These are phyloP conservation scores for Philonicus albiceps DNA, from an alignment of 2,888 invertebrate genomes.

Conservation along the genomic window DNA sequence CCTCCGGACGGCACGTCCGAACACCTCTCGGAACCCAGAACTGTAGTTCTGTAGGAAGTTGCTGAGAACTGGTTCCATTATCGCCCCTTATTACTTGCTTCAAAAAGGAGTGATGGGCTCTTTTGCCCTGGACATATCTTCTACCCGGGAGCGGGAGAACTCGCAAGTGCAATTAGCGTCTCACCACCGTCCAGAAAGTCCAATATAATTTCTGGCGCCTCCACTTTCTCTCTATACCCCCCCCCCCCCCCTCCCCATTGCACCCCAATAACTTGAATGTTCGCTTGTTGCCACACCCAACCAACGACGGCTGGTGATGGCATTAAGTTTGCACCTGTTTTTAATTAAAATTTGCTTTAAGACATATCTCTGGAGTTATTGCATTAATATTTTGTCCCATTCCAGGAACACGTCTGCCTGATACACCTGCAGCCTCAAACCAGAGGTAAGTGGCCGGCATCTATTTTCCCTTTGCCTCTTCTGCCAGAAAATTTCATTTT, in stretches of 20 bases:
- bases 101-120: background rate
- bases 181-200: background rate
- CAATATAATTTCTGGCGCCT: background rate
- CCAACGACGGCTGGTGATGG: background rate
- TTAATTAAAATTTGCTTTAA: background rate
- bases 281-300: background rate
- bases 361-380: background rate
- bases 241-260: background rate
- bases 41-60: background rate
- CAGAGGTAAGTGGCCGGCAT: background rate
- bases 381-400: background rate
- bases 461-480: background rate
- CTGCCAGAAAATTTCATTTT: background rate
- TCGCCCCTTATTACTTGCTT: background rate
- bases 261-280: background rate
- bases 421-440: background rate
- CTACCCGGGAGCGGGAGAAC: background rate
- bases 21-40: background rate
- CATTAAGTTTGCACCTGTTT: constrained; percentile 9
- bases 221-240: background rate
- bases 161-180: background rate
- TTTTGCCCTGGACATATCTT: background rate
- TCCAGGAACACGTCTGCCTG: background rate
- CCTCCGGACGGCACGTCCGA: background rate
- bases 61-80: background rate